Conservation (phyloP, 2,797 vertebrate genomes). For the Spheniscus humboldti region DNA sequence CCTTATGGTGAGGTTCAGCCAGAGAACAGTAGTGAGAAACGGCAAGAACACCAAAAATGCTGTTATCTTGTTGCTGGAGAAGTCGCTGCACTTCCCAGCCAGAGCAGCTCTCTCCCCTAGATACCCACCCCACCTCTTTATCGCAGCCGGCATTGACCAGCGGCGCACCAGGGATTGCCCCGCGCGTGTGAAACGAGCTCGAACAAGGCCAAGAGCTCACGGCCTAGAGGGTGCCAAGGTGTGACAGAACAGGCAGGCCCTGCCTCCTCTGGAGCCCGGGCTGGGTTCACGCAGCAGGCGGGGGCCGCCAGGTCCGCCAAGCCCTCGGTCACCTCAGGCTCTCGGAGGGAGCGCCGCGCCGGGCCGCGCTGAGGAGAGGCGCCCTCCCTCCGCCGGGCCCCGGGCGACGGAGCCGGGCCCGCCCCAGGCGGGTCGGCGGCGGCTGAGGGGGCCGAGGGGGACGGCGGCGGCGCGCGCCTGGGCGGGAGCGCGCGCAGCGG, state of each 20-base stretch:
- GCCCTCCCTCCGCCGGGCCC: no score
- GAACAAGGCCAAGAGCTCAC: not conserved
- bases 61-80: not conserved
- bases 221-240: fast-evolving
- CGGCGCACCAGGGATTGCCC: fast-evolving
- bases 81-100: not conserved
- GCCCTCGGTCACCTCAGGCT: not conserved
- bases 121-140: not conserved
- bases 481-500: no score
- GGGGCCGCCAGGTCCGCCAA: no score
- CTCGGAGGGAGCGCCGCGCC: no score
- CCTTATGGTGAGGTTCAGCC: fast-evolving
- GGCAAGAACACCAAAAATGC: not conserved
- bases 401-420: not conserved
- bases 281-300: not conserved
- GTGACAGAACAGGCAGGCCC: not conserved
- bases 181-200: fast-evolving
- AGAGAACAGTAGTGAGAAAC: fast-evolving
- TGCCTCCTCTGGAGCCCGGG: not conserved
- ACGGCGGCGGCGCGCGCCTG: no score
- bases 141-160: fast-evolving
- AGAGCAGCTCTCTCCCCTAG: not conserved
- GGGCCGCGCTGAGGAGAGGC: not conserved
- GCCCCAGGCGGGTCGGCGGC: not conserved
- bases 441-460: no score